Evolutionary conservation across 2,113 vertebrate species (phyloP), one percentile per base, ranked within the genome.

Genomic region (Xenus cinereus): DNA sequence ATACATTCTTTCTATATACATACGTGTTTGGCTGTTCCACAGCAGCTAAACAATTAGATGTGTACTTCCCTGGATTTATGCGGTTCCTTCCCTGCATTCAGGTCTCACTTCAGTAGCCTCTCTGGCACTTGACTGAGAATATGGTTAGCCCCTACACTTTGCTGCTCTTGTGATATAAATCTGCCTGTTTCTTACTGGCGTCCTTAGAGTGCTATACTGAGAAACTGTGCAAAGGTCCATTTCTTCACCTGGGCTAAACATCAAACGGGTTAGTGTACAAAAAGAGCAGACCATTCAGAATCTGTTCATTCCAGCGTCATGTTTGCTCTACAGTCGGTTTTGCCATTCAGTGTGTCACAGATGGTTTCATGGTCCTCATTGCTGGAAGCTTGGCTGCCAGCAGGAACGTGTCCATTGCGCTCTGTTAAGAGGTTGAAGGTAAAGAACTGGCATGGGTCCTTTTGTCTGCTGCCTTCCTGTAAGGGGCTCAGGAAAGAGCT

Each of bases 401-500:
- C 46, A 11, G 83, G 91, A 24, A 94, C 87, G 3, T 96, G 83
- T 27, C 92, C 97, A 2, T 96, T 97, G 68, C 63, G 89, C 67
- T 98, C 97, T 9, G 96, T 62, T 71, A 95, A 81, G 4, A 93
- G 94, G 43, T 66, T 95, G 95, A 98, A 98, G 84, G 97, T 97
- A 63, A 98, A 98, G 93, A 97, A 96, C 10, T 85, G 95, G 43
- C 93, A 97, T 1, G 91, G 63, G 28, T 92, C 93, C 18, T 13
- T 92, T 21, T 86, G 91, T 10, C 74, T 33, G 82, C 92, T 39
- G 91, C 80, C 73, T 82, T 69, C 93, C 72, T 45, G 90, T 73
- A 88, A 87, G 82, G 98, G 97, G 91, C 98, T 97, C 78, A 98
- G 98, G 63, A 98, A 97, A 17, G 98, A 97, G 77, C 97, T 95